Evolutionary conservation across 2,888 invertebrate genomes (phyloP), one percentile per base, ranked within the genome.

Genomic region (Microplitis manilae): DNA sequence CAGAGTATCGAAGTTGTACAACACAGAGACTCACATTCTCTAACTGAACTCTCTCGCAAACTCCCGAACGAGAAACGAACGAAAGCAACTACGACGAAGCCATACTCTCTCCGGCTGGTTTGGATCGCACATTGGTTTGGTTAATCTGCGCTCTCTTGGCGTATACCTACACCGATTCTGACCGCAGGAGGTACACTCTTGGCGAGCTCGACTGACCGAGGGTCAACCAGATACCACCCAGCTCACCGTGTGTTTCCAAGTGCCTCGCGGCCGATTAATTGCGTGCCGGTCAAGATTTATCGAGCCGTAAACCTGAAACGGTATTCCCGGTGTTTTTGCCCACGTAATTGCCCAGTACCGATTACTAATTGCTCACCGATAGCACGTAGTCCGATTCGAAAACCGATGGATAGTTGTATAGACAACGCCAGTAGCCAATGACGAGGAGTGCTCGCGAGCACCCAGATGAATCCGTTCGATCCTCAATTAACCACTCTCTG

Each of bases 181-280:
- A 65, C 65, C 65, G 65, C 73, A 64, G 73, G 74, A 77, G 69
- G 72, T 69, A 80, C 83, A 81, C 81, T 83, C 80, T 78, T 80
- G 79, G 79, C 81, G 79, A 77, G 78, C 70, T 79, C 80, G 77
- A 78, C 81, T 85, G 86, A 85, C 85, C 86, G 79, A 84, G 84
- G 87, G 87, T 87, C 87, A 87, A 84, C 84, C 83, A 84, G 84
- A 87, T 86, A 86, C 86, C 85, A 81, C 73, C 60, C 81, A 41
- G 68, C 17, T 69, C 76, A 68, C 75, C 68, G 75, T 79, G 70
- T 79, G 75, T 77, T 77, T 78, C 77, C 73, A 76, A 68, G 81
- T 83, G 82, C 83, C 84, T 86, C 81, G 84, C 84, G 81, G 85
- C 84, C 87, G 87, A 87, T 88, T 88, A 87, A 88, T 88, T 87